Conservation (phyloP, 2,113 vertebrate genomes). For the Athene noctua region DNA sequence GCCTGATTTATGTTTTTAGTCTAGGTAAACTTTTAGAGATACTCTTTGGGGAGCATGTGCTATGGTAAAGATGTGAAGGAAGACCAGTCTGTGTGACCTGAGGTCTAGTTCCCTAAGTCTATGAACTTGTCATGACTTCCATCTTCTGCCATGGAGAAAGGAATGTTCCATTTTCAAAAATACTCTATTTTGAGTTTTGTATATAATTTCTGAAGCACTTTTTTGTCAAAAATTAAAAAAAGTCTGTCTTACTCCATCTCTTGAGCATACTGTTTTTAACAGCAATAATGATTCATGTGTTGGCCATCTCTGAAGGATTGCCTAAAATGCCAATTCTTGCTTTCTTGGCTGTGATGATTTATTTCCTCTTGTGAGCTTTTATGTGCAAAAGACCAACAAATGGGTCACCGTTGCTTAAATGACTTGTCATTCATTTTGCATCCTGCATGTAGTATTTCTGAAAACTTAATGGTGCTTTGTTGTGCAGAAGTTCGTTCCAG, state of each 20-base stretch:
- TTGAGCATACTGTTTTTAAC: background rate
- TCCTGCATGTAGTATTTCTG: background rate
- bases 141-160: background rate
- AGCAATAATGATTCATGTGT: background rate
- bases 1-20: background rate
- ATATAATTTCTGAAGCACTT: background rate
- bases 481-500: background rate
- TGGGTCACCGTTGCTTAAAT: background rate
- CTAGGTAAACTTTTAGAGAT: background rate
- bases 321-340: background rate
- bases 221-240: background rate
- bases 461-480: background rate
- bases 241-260: background rate
- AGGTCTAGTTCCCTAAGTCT: conserved; percentile 11
- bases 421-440: background rate
- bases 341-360: background rate
- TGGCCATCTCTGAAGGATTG: background rate
- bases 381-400: background rate
- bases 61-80: background rate
- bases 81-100: background rate
- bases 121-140: background rate
- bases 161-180: background rate
- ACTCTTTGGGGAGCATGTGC: background rate
- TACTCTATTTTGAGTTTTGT: background rate
- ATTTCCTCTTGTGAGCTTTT: background rate